A percentile compares a stretch with the other conserved stretches of the same genome.
Conservation (phyloP, 1,140 invertebrate genomes). For the Drosophila leontia region DNA sequence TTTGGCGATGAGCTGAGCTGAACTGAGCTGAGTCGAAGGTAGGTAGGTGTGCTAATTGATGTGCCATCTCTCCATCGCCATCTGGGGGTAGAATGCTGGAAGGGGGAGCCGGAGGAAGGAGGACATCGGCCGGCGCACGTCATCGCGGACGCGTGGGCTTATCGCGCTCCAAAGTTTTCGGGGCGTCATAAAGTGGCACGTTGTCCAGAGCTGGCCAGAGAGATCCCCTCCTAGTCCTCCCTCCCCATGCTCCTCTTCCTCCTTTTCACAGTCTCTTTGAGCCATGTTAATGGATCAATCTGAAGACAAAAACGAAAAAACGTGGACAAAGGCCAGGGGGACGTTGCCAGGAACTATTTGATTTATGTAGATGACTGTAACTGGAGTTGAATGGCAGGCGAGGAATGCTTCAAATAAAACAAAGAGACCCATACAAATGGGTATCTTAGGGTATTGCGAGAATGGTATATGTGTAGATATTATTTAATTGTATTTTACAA, state of each 20-base stretch:
- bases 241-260: not conserved
- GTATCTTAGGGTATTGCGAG: not conserved
- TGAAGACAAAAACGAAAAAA: slow-evolving; percentile 36
- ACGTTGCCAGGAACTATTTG: slow-evolving; percentile 58
- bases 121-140: slow-evolving; percentile 56
- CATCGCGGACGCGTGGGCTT: slow-evolving; percentile 74
- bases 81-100: not conserved
- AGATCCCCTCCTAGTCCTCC: slow-evolving; percentile 9
- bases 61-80: slow-evolving; percentile 69
- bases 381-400: slow-evolving; percentile 22
- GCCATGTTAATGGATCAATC: slow-evolving; percentile 57
- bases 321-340: slow-evolving; percentile 27
- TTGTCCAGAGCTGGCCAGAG: slow-evolving; percentile 46
- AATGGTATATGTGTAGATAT: not conserved
- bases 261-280: slow-evolving; percentile 21
- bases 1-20: slow-evolving; percentile 21
- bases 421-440: slow-evolving; percentile 9
- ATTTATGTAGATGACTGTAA: slow-evolving; percentile 66
- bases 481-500: not conserved
- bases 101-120: not conserved
- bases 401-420: slow-evolving; percentile 38
- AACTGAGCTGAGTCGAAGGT: slow-evolving; percentile 44
- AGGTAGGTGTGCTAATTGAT: slow-evolving; percentile 82
- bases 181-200: slow-evolving; percentile 71
- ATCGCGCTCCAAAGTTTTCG: slow-evolving; percentile 68